phyloP scores from a whole-genome alignment of 2,113 vertebrate species.

The Asarcornis scutulata region DNA sequence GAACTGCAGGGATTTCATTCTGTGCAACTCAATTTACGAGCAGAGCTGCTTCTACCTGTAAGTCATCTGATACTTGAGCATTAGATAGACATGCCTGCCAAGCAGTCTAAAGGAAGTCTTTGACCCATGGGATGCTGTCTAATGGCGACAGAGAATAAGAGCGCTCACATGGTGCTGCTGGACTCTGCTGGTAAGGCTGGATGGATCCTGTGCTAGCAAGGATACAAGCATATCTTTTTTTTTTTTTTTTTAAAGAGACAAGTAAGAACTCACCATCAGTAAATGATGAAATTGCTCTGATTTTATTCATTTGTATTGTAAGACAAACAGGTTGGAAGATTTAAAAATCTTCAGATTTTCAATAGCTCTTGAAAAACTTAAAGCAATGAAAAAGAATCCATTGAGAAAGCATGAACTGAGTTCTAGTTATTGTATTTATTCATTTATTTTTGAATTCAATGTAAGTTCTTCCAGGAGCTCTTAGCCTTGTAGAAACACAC shows the following conservation, averaged over 20 bases:
- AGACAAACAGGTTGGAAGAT: neutral
- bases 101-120: neutral
- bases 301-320: neutral
- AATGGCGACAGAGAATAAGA: neutral
- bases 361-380: neutral
- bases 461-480: neutral
- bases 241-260: neutral
- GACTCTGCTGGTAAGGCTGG: neutral
- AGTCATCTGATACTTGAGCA: neutral
- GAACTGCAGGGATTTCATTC: neutral
- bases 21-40: neutral
- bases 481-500: neutral
- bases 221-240: neutral
- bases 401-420: neutral
- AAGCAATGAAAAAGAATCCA: neutral
- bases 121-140: neutral
- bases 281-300: neutral
- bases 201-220: rapidly evolving
- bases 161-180: rapidly evolving
- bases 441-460: neutral
- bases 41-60: neutral
- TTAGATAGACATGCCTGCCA: neutral
- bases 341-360: neutral
- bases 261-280: neutral
- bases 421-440: neutral